Evolutionary conservation across 1,140 invertebrate species (phyloP), one percentile per base, ranked within the genome.

Genomic region (Drosophila rhopaloa): DNA sequence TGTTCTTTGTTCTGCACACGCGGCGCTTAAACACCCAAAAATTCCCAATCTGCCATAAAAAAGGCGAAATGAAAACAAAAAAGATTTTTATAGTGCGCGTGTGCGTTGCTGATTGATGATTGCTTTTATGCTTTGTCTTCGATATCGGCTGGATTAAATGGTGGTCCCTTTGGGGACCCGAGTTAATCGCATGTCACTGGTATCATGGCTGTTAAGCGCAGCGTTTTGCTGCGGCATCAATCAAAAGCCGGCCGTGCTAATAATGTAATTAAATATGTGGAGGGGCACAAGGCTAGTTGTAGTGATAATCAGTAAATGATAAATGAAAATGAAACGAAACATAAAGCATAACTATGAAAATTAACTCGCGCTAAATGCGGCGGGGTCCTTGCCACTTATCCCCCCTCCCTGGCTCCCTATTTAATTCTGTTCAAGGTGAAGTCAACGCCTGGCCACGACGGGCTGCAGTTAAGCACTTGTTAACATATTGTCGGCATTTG

Each of bases 401-500:
- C 48, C 13, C 32, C 4, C 8, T 9, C 16, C 43, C 24, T 13
- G 41, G 46, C 24, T 13, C 29, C 27, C 9, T 38, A 24, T 27
- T 58, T 19, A 43, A 10, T 14, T 32, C 27, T 46, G 16, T 58
- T 84, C 81, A 84, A 84, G 81, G 81, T 84, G 73, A 86, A 84
- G 78, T 85, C 81, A 84, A 81, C 81, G 81, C 81, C 81, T 84
- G 81, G 60, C 27, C 35, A 50, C 47, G 51, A 50, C 38, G 56
- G 70, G 68, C 48, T 89, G 81, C 81, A 89, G 85, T 89, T 89
- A 90, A 89, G 85, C 84, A 89, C 85, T 89, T 89, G 84, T 89
- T 89, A 89, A 89, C 84, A 89, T 90, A 89, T 78, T 90, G 84
- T 90, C 86, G 84, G 84, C 84, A 89, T 84, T 89, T 89, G 71